phyloP scores from a whole-genome alignment of 2,113 vertebrate genomes.

The Labeo catla region DNA sequence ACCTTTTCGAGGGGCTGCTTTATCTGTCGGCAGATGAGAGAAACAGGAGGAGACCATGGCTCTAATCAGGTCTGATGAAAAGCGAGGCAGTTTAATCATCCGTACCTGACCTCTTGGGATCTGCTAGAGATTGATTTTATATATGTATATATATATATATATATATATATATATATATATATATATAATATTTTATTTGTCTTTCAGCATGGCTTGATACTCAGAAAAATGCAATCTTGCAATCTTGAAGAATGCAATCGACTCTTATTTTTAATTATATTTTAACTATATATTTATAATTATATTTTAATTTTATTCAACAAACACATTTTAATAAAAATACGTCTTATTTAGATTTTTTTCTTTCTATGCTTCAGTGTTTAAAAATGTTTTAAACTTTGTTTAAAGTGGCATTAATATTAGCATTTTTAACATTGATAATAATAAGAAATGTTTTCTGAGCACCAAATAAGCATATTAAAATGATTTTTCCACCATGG shows the following conservation, averaged over 20 bases:
- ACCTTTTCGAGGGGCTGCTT: constrained; percentile 69
- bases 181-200: neutral
- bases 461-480: neutral
- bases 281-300: no score
- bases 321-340: no score
- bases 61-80: constrained; percentile 57
- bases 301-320: no score
- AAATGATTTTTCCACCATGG: neutral
- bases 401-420: no score
- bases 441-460: neutral
- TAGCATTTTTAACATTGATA: no score
- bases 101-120: constrained; percentile 60
- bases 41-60: constrained; percentile 58
- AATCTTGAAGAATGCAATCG: no score
- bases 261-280: no score
- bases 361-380: no score
- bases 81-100: constrained; percentile 61
- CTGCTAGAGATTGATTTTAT: neutral
- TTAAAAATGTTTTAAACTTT: no score
- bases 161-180: no score
- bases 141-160: no score
- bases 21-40: constrained; percentile 69
- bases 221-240: neutral
- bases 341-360: no score
- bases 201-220: constrained; percentile 30